A percentile compares a stretch with the other conserved stretches of the same genome.
Evolutionary conservation across 2,888 invertebrate species (phyloP).

Genomic region (Pharmacophagus antenor): DNA sequence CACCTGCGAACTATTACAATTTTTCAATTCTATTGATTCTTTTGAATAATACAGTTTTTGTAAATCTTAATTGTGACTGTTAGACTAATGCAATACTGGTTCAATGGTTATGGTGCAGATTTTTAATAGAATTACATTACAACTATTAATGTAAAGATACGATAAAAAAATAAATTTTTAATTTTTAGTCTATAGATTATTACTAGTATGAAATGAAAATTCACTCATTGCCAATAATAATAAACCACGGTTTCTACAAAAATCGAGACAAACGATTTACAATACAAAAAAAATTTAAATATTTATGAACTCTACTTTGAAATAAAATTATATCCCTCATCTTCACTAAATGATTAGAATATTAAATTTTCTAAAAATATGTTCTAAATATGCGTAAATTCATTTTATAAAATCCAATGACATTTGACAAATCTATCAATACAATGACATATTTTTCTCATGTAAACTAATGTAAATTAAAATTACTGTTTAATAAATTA

Average conservation of each 20-base stretch:
- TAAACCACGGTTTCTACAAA: neutral
- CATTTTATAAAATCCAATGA: neutral
- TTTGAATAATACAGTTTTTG: neutral
- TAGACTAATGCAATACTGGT: no score
- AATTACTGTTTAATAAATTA: slow-evolving; percentile 6
- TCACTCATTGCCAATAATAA: neutral
- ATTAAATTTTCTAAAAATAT: neutral
- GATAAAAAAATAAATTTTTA: no score
- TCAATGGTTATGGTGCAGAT: no score
- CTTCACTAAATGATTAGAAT: no score
- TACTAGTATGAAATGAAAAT: no score
- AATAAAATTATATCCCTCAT: no score
- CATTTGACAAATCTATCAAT: slow-evolving; percentile 14
- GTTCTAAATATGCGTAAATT: neutral
- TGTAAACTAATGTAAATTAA: slow-evolving; percentile 10
- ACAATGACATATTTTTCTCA: slow-evolving; percentile 1
- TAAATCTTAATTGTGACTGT: neutral
- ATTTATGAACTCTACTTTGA: no score
- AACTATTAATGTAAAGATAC: no score
- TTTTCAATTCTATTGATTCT: neutral
- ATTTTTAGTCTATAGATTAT: no score
- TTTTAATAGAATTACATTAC: no score
- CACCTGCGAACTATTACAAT: neutral
- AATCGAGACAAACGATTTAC: neutral
- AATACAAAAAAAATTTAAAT: no score